Base-by-base conservation (phyloP, 2,113 vertebrate species). In the Pongo pygmaeus region DNA sequence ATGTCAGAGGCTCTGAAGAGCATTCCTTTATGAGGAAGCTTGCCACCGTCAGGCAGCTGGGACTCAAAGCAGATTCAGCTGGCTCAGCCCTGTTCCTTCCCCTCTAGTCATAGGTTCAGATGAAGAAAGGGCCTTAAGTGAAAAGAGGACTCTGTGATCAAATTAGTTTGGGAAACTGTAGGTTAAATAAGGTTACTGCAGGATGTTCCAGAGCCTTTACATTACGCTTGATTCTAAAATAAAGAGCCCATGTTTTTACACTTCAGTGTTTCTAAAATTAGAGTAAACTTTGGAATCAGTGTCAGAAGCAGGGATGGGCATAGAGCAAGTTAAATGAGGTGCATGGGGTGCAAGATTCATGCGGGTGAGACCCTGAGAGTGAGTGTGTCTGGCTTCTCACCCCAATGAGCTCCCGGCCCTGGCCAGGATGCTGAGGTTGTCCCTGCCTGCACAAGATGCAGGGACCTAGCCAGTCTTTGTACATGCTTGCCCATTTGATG, bases 271-370 rank as follows among this genome's bases (percentile, higher is more conserved):
- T 85, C 38, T 88, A 4, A 27, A 40, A 8, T 4, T 11, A 27
- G 40, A 38, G 10, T 50, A 17, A 30, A 13, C 17, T 52, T 77
- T 43, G 0, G 2, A 22, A 27, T 32, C 11, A 0, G 11, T 52
- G 38, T 86, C 74, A 69, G 69, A 32, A 64, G 11, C 18, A 0
- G 32, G 59, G 18, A 46, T 59, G 40, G 52, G 55, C 13, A 27
- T 1, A n/a, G 59, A n/a, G 25, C 55, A 22, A 55, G 57, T 30
- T 18, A 8, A 10, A 35, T 1, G 32, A 25, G 12, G 9, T 23
- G 0, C 6, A 20, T 5, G 4, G 13, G 6, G 23, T 1, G 0
- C 50, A 5, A 4, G 69, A 2, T 40, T 52, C 32, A 2, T 6
- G 8, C 11, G 16, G 6, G 18, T 4, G 7, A 35, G 57, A 27